Conservation (phyloP, 1,140 invertebrate genomes). For the Drosophila trapezifrons region DNA sequence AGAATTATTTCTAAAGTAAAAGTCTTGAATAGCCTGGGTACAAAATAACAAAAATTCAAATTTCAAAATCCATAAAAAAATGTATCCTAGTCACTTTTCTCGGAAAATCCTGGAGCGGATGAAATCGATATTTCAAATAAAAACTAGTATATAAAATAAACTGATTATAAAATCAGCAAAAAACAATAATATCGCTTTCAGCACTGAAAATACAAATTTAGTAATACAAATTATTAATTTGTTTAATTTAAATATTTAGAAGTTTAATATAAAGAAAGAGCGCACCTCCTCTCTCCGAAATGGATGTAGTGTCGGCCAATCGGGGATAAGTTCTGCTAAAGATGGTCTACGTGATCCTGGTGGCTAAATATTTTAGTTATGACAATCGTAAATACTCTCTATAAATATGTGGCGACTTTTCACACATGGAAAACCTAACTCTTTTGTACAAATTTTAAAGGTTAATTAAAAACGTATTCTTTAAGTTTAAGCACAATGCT, state of each 20-base stretch:
- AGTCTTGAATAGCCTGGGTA: not conserved
- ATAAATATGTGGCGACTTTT: not conserved
- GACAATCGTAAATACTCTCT: constrained; percentile 7
- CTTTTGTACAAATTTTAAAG: not conserved
- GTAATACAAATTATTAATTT: constrained; percentile 9
- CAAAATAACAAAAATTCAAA: constrained; percentile 8
- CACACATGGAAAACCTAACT: not conserved
- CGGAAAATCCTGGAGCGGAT: not conserved
- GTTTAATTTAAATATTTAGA: constrained; percentile 8
- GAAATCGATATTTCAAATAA: not conserved
- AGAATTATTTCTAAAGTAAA: not conserved
- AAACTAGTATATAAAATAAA: not conserved
- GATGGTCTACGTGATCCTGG: constrained; percentile 92
- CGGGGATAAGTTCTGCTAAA: constrained; percentile 96
- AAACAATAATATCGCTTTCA: constrained; percentile 19
- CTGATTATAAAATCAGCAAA: constrained; percentile 25
- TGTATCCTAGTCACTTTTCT: not conserved
- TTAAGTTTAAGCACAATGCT: not conserved
- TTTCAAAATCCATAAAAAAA: constrained; percentile 2
- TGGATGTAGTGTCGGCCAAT: constrained; percentile 96
- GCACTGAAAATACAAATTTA: constrained; percentile 27
- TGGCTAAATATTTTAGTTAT: constrained; percentile 84
- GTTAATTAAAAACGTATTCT: not conserved
- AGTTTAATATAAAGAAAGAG: constrained; percentile 19
- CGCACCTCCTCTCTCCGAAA: constrained; percentile 86